Evolutionary conservation across 2,888 invertebrate genomes (phyloP), one percentile per base, ranked within the genome.

Genomic region (Sesia bembeciformis): DNA sequence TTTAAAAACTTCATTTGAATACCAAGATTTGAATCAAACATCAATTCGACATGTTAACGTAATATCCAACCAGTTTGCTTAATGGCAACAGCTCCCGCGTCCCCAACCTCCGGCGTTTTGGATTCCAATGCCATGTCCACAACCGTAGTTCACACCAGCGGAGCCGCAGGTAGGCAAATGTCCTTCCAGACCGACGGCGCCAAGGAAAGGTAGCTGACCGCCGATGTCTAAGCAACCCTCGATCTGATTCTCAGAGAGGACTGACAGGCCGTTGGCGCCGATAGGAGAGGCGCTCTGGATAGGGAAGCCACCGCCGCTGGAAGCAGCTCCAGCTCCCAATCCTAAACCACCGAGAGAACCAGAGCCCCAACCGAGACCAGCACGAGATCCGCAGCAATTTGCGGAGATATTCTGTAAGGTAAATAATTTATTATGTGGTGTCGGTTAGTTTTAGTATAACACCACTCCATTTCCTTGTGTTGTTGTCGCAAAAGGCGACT

Each of bases 151-250:
- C 4, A 71, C 70, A 5, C 61, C 58, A 7, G 73, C 75, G 41
- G 66, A 63, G 5, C 76, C 77, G 40, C 61, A 60, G 5, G 74
- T 65, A 2, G 70, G 66, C 38, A 77, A 52, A 4, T 56, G 54
- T 0, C 74, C 74, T 52, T 70, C 74, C 4, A 74, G 56, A 46
- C 67, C 68, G 0, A 75, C 74, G 4, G 76, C 68, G 3, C 72
- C 72, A 4, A 78, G 41, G 66, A 81, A 77, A 1, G 78, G 78
- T 38, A 77, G 54, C 43, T 78, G 68, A 51, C 82, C 78, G 52
- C 58, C 60, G 0, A 76, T 66, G 3, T 62, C 58, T n/a, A 77
- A 53, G 3, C 64, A 58, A 0, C 78, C 78, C 52, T 74, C 70
- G 0, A 76, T 62, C 23, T 67, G 58, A 43, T 72, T 70, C 40